Base-by-base conservation (phyloP, 2,888 invertebrate genomes). In the Lomographa bimaculata region DNA sequence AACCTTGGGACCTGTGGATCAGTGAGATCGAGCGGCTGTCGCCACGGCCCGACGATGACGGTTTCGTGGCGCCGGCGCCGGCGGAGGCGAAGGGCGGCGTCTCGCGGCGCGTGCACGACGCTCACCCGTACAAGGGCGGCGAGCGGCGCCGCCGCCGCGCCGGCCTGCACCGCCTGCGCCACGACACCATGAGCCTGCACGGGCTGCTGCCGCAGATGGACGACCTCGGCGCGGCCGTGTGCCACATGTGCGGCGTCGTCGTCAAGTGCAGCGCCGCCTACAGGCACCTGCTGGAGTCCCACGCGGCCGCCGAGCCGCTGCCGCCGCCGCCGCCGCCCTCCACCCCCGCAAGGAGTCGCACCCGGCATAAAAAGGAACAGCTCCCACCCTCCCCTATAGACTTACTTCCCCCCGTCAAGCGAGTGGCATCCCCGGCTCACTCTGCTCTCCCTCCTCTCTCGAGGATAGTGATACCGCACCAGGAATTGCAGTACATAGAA, bases 141-240 rank as follows among this genome's bases (percentile, higher is more conserved):
- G 73, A 65, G 23, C 59, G 73, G 36, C 72, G 80, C 32, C 60
- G 64, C 38, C 79, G 84, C 10, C 85, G 86, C 48, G 71, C 84
- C n/a, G 78, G 90, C 44, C 85, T 91, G 50, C 87, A 90, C 61
- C 89, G 91, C 4, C 81, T 92, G 33, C 81, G 81, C 44, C 71
- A 76, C 50, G 80, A 91, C 79, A 93, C 93, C 73, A 95, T 95
- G 92, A 91, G 91, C 56, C 91, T 95, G 39, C 95, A 94, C 77
- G 95, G 95, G 26, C 90, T 94, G 61, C 94, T 94, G 64, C 96
- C 96, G 10, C 94, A 94, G 64, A 91, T 92, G 78, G 95, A 95
- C 79, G 90, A 92, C 47, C 92, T 95, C 60, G 93, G 93, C 71
- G 92, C 94, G 46, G 94, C 95, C 44, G 92, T 95, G 57, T 96